Conservation (phyloP, 1,140 invertebrate genomes). For the Trinorchestia longiramus region DNA sequence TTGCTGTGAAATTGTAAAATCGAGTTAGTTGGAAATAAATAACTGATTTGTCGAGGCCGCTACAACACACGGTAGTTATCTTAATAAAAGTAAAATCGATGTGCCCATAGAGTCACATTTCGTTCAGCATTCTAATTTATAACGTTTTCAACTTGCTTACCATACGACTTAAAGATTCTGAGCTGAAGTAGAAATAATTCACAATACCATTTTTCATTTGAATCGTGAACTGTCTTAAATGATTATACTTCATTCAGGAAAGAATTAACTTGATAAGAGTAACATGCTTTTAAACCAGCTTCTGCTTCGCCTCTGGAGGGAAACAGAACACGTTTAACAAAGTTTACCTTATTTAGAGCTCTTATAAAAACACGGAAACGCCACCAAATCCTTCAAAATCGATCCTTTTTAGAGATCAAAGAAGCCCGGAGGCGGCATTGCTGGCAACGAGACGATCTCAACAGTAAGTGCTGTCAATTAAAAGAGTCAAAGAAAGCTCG, state of each 20-base stretch:
- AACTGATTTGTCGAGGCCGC: background rate
- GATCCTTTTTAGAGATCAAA: background rate
- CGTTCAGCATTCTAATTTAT: background rate
- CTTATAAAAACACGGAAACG: background rate
- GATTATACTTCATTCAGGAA: no score
- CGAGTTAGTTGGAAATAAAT: no score
- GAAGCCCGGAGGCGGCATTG: background rate
- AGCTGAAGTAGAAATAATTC: no score
- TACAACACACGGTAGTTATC: background rate
- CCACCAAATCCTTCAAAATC: background rate
- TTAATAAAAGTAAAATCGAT: background rate
- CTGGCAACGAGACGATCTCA: background rate
- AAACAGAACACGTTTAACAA: no score
- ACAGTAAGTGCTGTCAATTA: slow-evolving; percentile 27
- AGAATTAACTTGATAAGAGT: no score
- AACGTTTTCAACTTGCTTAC: background rate
- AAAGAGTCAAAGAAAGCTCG: slow-evolving; percentile 41
- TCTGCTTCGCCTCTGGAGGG: no score
- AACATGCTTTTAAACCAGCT: no score
- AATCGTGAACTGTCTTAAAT: no score
- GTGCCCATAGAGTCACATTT: background rate
- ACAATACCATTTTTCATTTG: no score
- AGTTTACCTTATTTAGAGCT: no score
- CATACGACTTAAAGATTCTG: background rate
- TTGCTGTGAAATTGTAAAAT: background rate